These are phyloP conservation scores for Limanda limanda DNA, from an alignment of 2,113 vertebrate genomes.

Conservation along the genomic window DNA sequence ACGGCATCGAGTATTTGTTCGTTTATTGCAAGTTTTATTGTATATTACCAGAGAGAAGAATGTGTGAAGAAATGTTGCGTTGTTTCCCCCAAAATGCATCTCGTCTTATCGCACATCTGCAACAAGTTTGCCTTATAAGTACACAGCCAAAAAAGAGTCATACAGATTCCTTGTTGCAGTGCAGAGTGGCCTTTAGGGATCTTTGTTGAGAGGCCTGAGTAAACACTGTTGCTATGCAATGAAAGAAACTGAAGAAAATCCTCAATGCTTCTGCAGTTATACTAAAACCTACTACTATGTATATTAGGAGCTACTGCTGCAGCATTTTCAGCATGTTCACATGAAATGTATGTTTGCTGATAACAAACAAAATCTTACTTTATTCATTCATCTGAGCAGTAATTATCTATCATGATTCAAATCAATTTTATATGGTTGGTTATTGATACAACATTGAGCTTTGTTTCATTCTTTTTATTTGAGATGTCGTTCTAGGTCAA, in stretches of 20 bases:
- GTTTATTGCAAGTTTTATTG: conserved; percentile 40
- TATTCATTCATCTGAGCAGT: too few species aligned
- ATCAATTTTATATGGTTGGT: neutral
- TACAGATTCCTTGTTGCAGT: conserved; percentile 24
- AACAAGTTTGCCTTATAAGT: conserved; percentile 40
- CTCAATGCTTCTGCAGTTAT: conserved; percentile 8
- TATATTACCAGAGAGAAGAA: conserved; percentile 27
- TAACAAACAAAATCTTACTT: neutral
- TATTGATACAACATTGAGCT: neutral
- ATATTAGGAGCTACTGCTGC: too few species aligned
- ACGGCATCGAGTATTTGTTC: neutral
- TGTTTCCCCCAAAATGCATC: conserved; percentile 14
- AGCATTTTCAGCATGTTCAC: too few species aligned
- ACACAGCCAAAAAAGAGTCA: conserved; percentile 22
- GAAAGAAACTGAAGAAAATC: conserved; percentile 10
- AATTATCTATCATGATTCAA: neutral
- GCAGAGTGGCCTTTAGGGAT: conserved; percentile 20
- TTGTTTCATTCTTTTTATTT: neutral
- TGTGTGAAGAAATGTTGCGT: neutral
- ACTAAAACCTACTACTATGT: too few species aligned
- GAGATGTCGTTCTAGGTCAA: neutral
- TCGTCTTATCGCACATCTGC: conserved; percentile 58
- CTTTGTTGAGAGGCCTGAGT: conserved; percentile 46
- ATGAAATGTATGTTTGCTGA: too few species aligned
- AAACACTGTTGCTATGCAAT: conserved; percentile 64